phyloP scores from a whole-genome alignment of 1,140 invertebrate genomes.

The Drosophila kanapiae region DNA sequence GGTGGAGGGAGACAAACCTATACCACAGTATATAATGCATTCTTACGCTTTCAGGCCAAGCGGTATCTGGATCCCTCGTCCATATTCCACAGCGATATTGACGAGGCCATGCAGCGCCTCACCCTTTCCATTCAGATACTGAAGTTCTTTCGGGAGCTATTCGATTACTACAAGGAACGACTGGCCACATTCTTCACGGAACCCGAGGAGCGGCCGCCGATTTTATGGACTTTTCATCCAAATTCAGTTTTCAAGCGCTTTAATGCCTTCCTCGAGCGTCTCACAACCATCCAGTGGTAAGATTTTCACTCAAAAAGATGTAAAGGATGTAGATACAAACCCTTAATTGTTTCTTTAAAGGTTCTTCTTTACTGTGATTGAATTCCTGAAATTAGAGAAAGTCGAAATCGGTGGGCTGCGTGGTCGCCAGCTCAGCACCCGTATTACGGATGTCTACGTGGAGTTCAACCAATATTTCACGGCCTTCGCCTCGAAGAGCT shows the following conservation, averaged over 20 bases:
- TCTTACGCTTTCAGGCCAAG: conserved; percentile 88
- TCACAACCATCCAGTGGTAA: conserved; percentile 92
- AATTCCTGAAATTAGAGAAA: conserved; percentile 97
- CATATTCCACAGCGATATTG: conserved; percentile 96
- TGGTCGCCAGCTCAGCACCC: conserved; percentile 92
- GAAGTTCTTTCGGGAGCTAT: conserved; percentile 88
- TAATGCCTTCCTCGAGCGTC: conserved; percentile 92
- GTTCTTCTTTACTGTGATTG: conserved; percentile 96
- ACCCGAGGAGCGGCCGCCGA: conserved; percentile 77
- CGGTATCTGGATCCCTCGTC: conserved; percentile 94
- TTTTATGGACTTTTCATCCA: conserved; percentile 94
- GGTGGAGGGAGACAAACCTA: background rate
- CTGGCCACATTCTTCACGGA: conserved; percentile 87
- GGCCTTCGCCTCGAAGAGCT: conserved; percentile 93
- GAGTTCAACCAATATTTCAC: conserved; percentile 96
- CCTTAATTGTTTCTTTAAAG: conserved; percentile 79
- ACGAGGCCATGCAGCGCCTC: conserved; percentile 93
- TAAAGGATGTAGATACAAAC: background rate
- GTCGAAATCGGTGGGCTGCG: conserved; percentile 97
- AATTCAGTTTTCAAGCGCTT: conserved; percentile 94
- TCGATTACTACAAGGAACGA: conserved; percentile 90
- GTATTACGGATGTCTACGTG: conserved; percentile 92
- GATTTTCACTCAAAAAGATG: background rate
- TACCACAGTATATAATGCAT: background rate
- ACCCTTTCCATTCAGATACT: conserved; percentile 90